phyloP scores from a whole-genome alignment of 37 sponge, comb jelly and placozoan genomes.

The Haliclona indistincta region DNA sequence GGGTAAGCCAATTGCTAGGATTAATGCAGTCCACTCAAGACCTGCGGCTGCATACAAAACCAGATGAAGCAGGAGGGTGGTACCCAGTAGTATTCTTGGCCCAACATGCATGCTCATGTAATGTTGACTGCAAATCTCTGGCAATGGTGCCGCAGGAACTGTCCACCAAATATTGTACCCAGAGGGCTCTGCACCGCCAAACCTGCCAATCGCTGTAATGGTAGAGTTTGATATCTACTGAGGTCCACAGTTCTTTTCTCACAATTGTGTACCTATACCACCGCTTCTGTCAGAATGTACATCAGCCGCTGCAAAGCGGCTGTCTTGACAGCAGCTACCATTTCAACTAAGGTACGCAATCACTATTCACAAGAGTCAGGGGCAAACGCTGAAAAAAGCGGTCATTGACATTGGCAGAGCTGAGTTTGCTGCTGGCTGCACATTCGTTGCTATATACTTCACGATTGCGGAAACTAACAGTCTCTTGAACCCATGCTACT shows the following conservation, averaged over 20 bases:
- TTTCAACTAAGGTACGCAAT: slow-evolving; percentile 14
- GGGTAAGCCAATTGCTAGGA: not conserved
- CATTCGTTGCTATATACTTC: slow-evolving; percentile 39
- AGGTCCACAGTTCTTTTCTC: not conserved
- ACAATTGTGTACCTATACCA: not conserved
- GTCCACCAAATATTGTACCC: not conserved
- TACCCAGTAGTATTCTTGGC: not conserved
- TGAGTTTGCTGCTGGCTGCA: slow-evolving; percentile 19
- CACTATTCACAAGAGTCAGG: no score
- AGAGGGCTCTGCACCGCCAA: not conserved
- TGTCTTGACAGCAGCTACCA: slow-evolving; percentile 9
- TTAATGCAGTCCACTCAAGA: not conserved
- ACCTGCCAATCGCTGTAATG: slow-evolving; percentile 3
- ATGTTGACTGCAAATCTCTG: slow-evolving; percentile 8
- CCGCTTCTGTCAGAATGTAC: slow-evolving; percentile 9
- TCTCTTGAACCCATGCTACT: slow-evolving; percentile 15
- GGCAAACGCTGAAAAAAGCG: no score
- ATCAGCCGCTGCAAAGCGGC: no score
- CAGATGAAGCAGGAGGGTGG: slow-evolving; percentile 18
- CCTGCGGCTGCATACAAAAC: not conserved
- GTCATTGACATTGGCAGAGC: slow-evolving; percentile 30
- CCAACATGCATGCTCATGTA: not conserved
- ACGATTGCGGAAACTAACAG: no score
- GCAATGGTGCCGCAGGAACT: slow-evolving; percentile 17
- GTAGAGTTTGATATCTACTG: not conserved